Conservation (phyloP, 2,888 invertebrate genomes). For the Dolichopus griseipennis region DNA sequence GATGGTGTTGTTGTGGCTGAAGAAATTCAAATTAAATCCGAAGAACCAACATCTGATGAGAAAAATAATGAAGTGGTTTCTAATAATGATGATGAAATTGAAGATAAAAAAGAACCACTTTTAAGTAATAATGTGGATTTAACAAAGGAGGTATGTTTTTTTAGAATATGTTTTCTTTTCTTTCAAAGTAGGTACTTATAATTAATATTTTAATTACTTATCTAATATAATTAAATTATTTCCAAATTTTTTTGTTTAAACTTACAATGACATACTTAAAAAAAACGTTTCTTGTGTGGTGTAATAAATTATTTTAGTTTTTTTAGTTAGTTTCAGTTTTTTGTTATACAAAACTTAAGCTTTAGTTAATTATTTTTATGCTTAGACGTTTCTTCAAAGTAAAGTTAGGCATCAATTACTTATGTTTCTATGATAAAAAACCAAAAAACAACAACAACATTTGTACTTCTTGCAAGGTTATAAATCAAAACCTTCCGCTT, state of each 20-base stretch:
- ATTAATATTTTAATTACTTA: too few species aligned
- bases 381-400: too few species aligned
- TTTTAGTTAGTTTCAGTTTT: too few species aligned
- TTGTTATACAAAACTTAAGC: too few species aligned
- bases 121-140: conserved; percentile 2
- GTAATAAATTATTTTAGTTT: too few species aligned
- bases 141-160: neutral
- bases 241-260: too few species aligned
- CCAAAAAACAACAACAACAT: neutral
- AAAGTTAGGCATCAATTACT: neutral
- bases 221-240: too few species aligned
- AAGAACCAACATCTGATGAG: conserved; percentile 24
- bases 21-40: conserved; percentile 28
- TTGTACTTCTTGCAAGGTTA: neutral
- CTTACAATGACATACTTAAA: neutral
- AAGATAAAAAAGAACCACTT: neutral
- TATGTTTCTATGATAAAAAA: too few species aligned
- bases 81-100: neutral
- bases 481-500: neutral
- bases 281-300: too few species aligned
- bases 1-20: conserved; percentile 29
- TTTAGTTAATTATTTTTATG: too few species aligned
- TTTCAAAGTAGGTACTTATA: too few species aligned
- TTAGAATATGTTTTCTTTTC: neutral
- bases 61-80: conserved; percentile 21